Base-by-base conservation (phyloP, 2,888 invertebrate genomes). In the Hypomecis punctinalis region DNA sequence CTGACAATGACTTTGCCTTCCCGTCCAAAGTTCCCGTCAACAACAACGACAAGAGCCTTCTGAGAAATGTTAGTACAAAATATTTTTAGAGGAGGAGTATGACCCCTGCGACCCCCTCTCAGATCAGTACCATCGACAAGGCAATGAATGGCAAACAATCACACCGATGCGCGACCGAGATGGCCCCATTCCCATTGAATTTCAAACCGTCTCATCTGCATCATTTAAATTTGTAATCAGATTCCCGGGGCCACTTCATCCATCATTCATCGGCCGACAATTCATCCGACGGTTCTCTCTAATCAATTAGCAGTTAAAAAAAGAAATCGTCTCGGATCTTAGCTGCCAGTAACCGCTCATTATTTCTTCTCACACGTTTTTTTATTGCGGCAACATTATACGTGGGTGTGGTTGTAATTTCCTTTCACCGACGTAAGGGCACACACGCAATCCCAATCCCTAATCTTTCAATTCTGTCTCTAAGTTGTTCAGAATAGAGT, bases 381-480 rank as follows among this genome's bases (percentile, higher is more conserved):
- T 93, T 93, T 92, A 91, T 90, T 90, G 90, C 88, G 82, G 90
- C 91, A 91, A 91, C 91, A 91, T 91, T 91, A 91, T 91, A 91
- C 92, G 93, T 93, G 93, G 93, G 93, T 92, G 93, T 92, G 93
- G 93, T 93, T 92, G 93, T 93, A 92, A 91, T 92, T 93, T 92
- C 92, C 92, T 92, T 93, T 92, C 92, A 92, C 93, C 89, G 91
- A 92, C 86, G 91, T 91, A 91, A 92, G 92, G 92, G 92, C 93
- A 93, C 93, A 93, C 93, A 93, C 91, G 92, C 91, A 88, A 90
- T 91, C 80, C 72, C 48, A 62, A 67, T 68, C 68, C 66, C 56
- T 55, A 63, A 63, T 79, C 76, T 66, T 46, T 66, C 11, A 83
- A 75, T 80, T 68, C 75, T 62, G 61, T 78, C 86, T 77, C 57